Evolutionary conservation across 2,113 vertebrate species (phyloP).

Genomic region (Pseudopodoces humilis): DNA sequence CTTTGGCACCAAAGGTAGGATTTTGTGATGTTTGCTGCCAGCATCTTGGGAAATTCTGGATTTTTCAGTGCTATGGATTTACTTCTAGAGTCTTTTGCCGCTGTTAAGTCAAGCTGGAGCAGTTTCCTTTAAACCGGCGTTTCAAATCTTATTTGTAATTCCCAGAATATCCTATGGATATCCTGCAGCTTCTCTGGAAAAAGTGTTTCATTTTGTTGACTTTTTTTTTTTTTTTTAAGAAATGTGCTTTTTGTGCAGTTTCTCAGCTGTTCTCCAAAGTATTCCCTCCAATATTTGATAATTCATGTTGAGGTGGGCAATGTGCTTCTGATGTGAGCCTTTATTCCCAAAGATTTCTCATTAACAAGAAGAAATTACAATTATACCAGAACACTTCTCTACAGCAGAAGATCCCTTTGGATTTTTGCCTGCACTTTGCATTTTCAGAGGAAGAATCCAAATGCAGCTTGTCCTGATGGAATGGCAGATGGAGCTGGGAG

Average conservation of each 20-base stretch:
- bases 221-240: background rate
- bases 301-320: background rate
- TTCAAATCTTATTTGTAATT: background rate
- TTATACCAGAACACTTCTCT: background rate
- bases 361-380: background rate
- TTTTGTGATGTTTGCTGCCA: background rate
- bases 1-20: constrained; percentile 1
- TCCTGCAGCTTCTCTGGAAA: background rate
- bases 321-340: background rate
- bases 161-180: background rate
- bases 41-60: constrained; percentile 16
- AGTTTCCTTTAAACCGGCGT: background rate
- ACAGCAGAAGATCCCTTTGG: background rate
- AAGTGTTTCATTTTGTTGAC: background rate
- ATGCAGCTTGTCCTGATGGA: background rate
- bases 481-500: background rate
- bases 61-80: background rate
- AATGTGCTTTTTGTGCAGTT: background rate
- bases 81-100: background rate
- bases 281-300: background rate
- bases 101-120: background rate
- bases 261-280: background rate
- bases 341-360: background rate
- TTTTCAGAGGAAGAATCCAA: background rate
- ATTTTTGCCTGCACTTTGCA: background rate